Evolutionary conservation across 2,113 vertebrate species (phyloP), one percentile per base, ranked within the genome.

Genomic region (Cathartes aura): DNA sequence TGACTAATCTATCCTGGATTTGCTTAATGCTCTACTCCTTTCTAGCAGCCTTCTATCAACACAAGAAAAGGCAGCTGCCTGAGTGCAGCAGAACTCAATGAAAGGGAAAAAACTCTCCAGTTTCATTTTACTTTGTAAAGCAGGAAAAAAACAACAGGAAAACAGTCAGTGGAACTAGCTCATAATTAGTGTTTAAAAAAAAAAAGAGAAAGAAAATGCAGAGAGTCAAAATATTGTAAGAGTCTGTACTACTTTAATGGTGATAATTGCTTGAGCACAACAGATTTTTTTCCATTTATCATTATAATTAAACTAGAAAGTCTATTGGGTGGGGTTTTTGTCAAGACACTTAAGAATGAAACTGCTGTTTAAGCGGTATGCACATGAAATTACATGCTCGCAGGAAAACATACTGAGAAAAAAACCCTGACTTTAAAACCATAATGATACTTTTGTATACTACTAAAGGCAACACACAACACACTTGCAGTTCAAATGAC

Each of bases 1-100:
- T 82, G 38, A 75, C 90, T 96, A 84, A 96, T 92, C 63, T 80
- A 60, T 73, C 56, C 84, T 72, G 85, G 84, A 97, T 95, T 93
- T 95, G 36, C 80, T 86, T 83, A 93, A 92, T 38, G 21, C 50
- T 94, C 34, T 73, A 53, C 9, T 8, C 42, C 34, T 64, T 80
- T 42, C 71, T 71, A 89, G 43, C 30, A 90, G 40, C 13, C 38
- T 70, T 88, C 74, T 32, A 4, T n/a, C 12, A 52, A 36, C n/a
- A 89, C 24, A 59, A 88, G 52, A 50, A 76, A 90, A 88, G n/a
- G 18, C 23, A 67, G 45, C 52, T 91, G 50, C 12, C 55, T 36
- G 34, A 79, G 22, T 11, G 52, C 34, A 87, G 30, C 36, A 67
- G 9, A 82, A 83, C 27, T 38, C 24, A 85, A 15, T 23, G 24